phyloP scores from a whole-genome alignment of 2,113 vertebrate species.

The Microcebus jonahi region DNA sequence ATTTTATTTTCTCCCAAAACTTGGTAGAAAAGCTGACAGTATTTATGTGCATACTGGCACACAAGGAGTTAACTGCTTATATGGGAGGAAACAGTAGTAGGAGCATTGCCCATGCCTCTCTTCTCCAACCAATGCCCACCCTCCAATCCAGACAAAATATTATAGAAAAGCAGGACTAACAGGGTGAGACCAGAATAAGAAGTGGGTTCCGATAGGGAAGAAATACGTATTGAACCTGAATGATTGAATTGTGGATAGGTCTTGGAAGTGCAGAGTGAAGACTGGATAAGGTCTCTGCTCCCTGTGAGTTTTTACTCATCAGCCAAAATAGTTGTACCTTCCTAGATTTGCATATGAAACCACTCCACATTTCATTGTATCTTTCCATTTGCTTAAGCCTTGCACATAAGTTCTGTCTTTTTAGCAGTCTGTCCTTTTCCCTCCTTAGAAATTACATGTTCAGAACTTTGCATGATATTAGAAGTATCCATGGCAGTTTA shows the following conservation, averaged over 20 bases:
- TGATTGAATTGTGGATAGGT: background rate
- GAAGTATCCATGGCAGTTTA: background rate
- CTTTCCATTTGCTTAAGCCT: background rate
- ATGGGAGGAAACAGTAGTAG: background rate
- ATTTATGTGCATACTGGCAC: background rate
- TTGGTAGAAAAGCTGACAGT: background rate
- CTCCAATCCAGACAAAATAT: background rate
- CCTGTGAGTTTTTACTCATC: background rate
- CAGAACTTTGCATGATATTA: constrained; percentile 6
- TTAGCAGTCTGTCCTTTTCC: background rate
- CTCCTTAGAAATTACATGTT: constrained; percentile 7
- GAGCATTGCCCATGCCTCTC: background rate
- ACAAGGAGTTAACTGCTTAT: background rate
- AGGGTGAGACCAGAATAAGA: background rate
- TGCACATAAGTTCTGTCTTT: background rate
- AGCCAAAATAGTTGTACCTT: background rate
- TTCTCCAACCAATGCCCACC: background rate
- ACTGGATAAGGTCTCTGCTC: background rate
- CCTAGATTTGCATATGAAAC: background rate
- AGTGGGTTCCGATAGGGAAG: background rate
- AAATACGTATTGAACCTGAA: background rate
- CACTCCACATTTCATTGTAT: background rate
- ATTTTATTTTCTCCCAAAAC: constrained; percentile 8
- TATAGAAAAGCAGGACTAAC: background rate
- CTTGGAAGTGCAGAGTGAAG: background rate